Evolutionary conservation across 2,113 vertebrate species (phyloP).

Genomic region (Speoplatyrhinus poulsoni): DNA sequence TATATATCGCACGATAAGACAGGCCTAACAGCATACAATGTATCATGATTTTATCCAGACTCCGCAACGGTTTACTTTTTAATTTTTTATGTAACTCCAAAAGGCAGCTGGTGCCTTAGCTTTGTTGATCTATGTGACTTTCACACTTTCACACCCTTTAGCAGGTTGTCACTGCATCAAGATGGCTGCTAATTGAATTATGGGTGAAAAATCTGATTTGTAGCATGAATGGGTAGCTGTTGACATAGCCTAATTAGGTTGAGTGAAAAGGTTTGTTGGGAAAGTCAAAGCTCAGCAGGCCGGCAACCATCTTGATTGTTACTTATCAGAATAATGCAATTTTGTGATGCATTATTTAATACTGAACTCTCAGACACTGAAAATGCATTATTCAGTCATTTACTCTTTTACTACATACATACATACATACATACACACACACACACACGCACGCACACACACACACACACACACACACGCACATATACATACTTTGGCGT

Average conservation of each 20-base stretch:
- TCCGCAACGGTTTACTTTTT: background rate
- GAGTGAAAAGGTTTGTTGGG: conserved; percentile 40
- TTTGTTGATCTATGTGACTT: conserved; percentile 59
- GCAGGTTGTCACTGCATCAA: conserved; percentile 48
- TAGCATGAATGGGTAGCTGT: conserved; percentile 52
- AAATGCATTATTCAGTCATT: conserved; percentile 48
- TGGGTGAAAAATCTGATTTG: conserved; percentile 60
- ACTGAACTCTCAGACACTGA: conserved; percentile 30
- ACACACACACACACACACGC: conserved; percentile 14
- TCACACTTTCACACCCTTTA: conserved; percentile 69
- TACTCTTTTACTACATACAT: conserved; percentile 29
- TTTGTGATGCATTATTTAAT: conserved; percentile 29
- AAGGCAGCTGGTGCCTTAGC: conserved; percentile 43
- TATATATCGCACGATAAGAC: no score
- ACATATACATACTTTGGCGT: no score
- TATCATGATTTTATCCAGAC: conserved; percentile 2
- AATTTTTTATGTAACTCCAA: background rate
- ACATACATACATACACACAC: conserved; percentile 13
- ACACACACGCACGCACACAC: conserved; percentile 27
- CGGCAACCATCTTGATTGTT: background rate
- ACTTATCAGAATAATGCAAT: background rate
- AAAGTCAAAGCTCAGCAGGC: conserved; percentile 41
- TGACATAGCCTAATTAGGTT: conserved; percentile 29
- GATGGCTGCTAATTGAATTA: conserved; percentile 64
- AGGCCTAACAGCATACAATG: no score